Base-by-base conservation (phyloP, 2,888 invertebrate species). In the Ephialtes manifestator region DNA sequence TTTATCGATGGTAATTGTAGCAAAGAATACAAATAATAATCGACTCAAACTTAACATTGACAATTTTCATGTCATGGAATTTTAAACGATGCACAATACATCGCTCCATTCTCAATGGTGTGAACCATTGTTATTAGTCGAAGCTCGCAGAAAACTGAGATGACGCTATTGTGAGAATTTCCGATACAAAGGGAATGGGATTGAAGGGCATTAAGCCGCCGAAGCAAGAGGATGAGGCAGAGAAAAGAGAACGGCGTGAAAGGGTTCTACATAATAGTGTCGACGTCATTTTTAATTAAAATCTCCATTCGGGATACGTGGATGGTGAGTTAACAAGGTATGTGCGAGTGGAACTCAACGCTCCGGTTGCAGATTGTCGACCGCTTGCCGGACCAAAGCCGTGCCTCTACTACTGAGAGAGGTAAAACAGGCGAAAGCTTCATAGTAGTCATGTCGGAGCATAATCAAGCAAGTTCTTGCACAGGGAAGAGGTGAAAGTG, bases 381-480 rank as follows among this genome's bases (percentile, higher is more conserved):
- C 60, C 60, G 70, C 43, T 24, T 31, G 71, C 15, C 71, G 0
- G 79, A 79, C 79, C 63, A 79, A 71, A 71, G 68, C 63, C 60
- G 71, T 63, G 24, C 39, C 71, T 71, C 11, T 60, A 70, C 71
- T 51, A 71, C 79, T 79, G 10, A 8, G 53, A 28, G 63, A 28
- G 31, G 1, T 31, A 3, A 4, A n/a, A 58, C 35, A 31, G 24
- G 48, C 60, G 28, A 46, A 60, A 71, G 48, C 67, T 43, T 11
- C 58, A 46, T 18, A 20, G 72, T 67, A 55, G 65, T 71, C 58
- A 35, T 55, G 74, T n/a, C 65, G 24, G 51, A 31, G 53, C 65
- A 83, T 86, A 86, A 86, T 83, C 83, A 78, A 86, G 77, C 68
- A 74, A 83, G 83, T 81, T 81, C 74, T 67, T 74, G 68, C 24